Evolutionary conservation across 2,888 invertebrate species (phyloP), one percentile per base, ranked within the genome.

Genomic region (Agonopterix subpropinquella): DNA sequence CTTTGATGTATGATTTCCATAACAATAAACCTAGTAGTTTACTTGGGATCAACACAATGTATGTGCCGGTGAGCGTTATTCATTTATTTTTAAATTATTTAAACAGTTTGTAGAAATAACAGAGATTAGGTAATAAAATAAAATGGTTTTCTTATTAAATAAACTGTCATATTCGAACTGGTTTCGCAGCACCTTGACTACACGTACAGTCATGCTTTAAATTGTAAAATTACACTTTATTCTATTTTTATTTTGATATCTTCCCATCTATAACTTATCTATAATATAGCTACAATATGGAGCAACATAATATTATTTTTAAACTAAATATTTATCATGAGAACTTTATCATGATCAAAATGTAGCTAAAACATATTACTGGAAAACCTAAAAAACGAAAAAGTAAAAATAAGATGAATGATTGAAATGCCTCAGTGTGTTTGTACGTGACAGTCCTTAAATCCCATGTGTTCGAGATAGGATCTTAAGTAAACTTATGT

Each of bases 401-500:
- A n/a, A 10, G 5, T 39, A 39, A 39, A 39, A 39, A 39, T 39
- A 39, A 28, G 28, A 28, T 28, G 28, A 39, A 39, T 5, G 39
- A 39, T n/a, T 39, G 39, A n/a, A 9, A n/a, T 39, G n/a, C 9
- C n/a, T 9, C n/a, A 13, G 42, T 42, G 2, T 8, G 11, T 42
- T 48, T 42, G 43, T 48, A n/a, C 35, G n/a, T 41, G 72, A 63
- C 64, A 61, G 68, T 66, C 65, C 65, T 58, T 55, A 70, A 73
- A 70, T 67, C 61, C 64, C 45, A 62, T 62, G 62, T 64, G 61
- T 61, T 58, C 57, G 55, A 62, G 77, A 79, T 77, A 53, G 60
- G 54, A 77, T 77, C 76, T 73, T 60, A 65, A 73, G 67, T 70
- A 67, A 70, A 71, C 70, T 67, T 69, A 67, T 73, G 66, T 57